phyloP scores from a whole-genome alignment of 2,888 invertebrate genomes.

The Lydus trimaculatus region DNA sequence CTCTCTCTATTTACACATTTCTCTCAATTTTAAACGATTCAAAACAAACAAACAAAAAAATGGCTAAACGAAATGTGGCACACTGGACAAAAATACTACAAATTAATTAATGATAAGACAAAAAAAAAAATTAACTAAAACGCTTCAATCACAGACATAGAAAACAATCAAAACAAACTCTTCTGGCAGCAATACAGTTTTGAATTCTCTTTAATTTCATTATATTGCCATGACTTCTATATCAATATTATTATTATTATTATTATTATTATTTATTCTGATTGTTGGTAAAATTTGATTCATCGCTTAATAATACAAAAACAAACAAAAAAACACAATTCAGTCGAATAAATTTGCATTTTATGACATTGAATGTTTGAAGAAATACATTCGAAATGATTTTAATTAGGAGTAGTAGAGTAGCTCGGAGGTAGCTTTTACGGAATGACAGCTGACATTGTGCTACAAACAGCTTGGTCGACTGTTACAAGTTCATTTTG shows the following conservation, averaged over 20 bases:
- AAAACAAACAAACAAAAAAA: slow-evolving; percentile 33
- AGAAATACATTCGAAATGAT: slow-evolving; percentile 15
- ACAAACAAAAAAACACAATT: slow-evolving; percentile 13
- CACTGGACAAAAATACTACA: slow-evolving; percentile 38
- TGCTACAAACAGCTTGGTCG: slow-evolving; percentile 51
- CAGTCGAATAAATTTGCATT: slow-evolving; percentile 19
- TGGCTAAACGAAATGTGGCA: slow-evolving; percentile 17
- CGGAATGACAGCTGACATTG: slow-evolving; percentile 54
- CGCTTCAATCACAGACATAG: slow-evolving; percentile 43
- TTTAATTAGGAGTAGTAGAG: neutral
- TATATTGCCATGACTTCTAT: slow-evolving; percentile 36
- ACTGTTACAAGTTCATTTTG: slow-evolving; percentile 53
- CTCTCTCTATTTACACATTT: slow-evolving; percentile 34
- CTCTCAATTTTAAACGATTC: slow-evolving; percentile 20
- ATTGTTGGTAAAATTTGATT: slow-evolving; percentile 23
- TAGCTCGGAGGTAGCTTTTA: slow-evolving; percentile 49
- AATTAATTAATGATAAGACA: slow-evolving; percentile 37
- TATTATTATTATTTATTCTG: slow-evolving; percentile 21
- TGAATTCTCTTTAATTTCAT: slow-evolving; percentile 32
- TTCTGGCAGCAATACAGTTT: slow-evolving; percentile 39
- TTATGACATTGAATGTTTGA: slow-evolving; percentile 29
- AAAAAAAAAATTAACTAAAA: slow-evolving; percentile 34
- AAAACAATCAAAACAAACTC: slow-evolving; percentile 35
- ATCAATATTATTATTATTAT: slow-evolving; percentile 1
- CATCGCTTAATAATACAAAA: neutral